phyloP scores from a whole-genome alignment of 2,797 vertebrate genomes.

The Phoeniculus purpureus region DNA sequence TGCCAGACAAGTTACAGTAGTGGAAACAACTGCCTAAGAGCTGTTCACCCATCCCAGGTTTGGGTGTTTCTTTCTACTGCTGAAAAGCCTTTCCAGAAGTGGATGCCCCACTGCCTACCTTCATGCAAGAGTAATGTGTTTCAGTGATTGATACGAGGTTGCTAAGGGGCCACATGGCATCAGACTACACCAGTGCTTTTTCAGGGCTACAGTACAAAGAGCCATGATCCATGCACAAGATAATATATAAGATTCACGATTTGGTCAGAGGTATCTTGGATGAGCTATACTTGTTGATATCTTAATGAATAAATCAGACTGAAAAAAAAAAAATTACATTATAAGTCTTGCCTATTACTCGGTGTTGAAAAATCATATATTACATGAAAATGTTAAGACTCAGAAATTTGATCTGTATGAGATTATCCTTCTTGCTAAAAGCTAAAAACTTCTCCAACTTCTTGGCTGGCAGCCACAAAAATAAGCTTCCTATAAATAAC shows the following conservation, averaged over 20 bases:
- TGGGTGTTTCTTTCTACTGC: background rate
- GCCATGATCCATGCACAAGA: background rate
- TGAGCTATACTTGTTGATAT: background rate
- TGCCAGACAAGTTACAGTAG: background rate
- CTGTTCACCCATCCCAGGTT: background rate
- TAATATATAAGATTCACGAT: background rate
- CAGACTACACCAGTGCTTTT: background rate
- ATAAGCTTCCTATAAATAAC: slow-evolving; percentile 34
- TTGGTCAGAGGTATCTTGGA: background rate
- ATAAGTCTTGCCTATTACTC: background rate
- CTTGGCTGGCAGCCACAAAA: slow-evolving; percentile 46
- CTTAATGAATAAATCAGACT: slow-evolving; percentile 22
- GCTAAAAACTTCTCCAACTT: slow-evolving; percentile 26
- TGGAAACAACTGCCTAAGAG: background rate
- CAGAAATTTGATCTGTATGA: slow-evolving; percentile 20
- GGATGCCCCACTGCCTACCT: background rate
- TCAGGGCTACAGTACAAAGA: background rate
- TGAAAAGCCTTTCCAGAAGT: background rate
- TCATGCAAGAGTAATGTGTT: background rate
- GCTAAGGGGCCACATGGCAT: background rate
- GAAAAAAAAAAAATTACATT: background rate
- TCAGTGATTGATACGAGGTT: background rate
- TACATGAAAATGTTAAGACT: slow-evolving; percentile 19
- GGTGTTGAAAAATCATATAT: slow-evolving; percentile 24
- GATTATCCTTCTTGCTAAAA: slow-evolving; percentile 38